Base-by-base conservation (phyloP, 1,140 invertebrate genomes). In the Nomia melanderi region DNA sequence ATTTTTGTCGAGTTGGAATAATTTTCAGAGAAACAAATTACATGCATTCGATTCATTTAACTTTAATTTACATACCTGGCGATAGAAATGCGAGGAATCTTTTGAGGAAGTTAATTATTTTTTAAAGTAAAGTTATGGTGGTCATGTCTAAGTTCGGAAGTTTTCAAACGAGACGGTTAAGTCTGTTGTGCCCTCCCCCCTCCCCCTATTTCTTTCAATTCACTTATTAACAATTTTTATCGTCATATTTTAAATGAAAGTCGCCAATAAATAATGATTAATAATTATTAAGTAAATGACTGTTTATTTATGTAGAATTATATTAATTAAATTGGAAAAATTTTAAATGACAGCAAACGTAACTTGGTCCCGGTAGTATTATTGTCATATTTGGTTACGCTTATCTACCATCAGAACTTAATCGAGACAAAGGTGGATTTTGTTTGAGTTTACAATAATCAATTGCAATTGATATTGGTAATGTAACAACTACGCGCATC, bases 111-210 rank as follows among this genome's bases (percentile, higher is more conserved):
- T 57, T 14, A 0, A 74, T 74, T 70, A 74, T 70, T 83, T 83
- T 83, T 83, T 29, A 36, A 83, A 83, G 69, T 66, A 31, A 77
- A 71, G 23, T 31, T 63, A 54, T 23, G 47, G n/a, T 56, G 44
- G 67, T 71, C 63, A 54, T 66, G 25, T 59, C 8, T 71, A 80
- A 60, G 60, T 54, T 80, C 59, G 31, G 57, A 60, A 76, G 73
- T 81, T 83, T 83, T 83, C 79, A 83, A 83, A 83, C 75, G 54
- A 79, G 65, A 54, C 75, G 65, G 78, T 76, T 79, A 36, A 66
- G 65, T 31, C 25, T 69, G 72, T 79, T 62, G 74, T 79, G 63
- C 44, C 39, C 25, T n/a, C 56, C 71, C 44, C 64, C 36, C 41
- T 44, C 54, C 71, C 29, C 59, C 23, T 39, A 3, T 41, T 54